Base-by-base conservation (phyloP, 2,888 invertebrate species). In the Gymnoscelis rufifasciata region DNA sequence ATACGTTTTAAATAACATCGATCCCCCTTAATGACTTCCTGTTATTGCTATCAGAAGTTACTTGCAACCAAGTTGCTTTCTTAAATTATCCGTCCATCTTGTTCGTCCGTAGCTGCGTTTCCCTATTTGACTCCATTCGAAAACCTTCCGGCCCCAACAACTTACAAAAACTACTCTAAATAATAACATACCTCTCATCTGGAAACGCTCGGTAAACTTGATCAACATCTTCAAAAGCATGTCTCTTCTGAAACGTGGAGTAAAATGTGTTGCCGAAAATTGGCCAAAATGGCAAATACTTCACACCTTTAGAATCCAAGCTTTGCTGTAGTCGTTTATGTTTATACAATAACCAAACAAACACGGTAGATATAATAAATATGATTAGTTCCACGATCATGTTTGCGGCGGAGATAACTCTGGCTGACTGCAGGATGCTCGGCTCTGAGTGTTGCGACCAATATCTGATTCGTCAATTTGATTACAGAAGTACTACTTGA, bases 351-450 rank as follows among this genome's bases (percentile, higher is more conserved):
- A 66, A 56, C 33, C 75, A 81, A 0, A 43, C 62, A 0, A 73
- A 1, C 1, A 79, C 1, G 3, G 60, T 59, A 0, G 74, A 73
- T 1, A 78, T 0, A 3, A 77, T 0, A 39, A 77, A 71, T 52
- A 82, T 57, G 37, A 83, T 4, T 40, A 81, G 51, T 60, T 83
- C 80, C 2, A 72, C 39, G 7, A 83, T 64, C 83, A 83, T 83
- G 51, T 54, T 72, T 42, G 13, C n/a, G 1, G 14, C 2, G 1
- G n/a, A 1, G 2, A 12, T 38, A 33, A 10, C 35, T 28, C 28
- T 19, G 10, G 8, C n/a, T 4, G 38, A 47, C 28, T 42, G 38
- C 1, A 26, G 5, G 1, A 8, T 2, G 2, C 8, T 7, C n/a
- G n/a, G 26, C 3, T 6, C 7, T 26, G 26, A 7, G 7, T 7